Evolutionary conservation across 2,888 invertebrate genomes (phyloP), one percentile per base, ranked within the genome.

Genomic region (Ormyrus rosae): DNA sequence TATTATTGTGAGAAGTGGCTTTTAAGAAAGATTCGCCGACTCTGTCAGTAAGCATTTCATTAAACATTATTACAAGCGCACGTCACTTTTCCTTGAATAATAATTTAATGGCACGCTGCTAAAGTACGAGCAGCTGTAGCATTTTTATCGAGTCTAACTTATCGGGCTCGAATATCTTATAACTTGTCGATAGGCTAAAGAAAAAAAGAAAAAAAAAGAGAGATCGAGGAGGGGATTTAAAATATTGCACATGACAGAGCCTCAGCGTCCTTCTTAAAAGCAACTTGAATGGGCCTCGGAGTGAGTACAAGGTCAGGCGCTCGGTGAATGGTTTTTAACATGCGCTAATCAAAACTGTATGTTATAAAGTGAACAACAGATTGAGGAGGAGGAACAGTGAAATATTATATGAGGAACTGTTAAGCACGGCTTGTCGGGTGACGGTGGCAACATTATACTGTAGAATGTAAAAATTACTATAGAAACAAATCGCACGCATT

Each of bases 351-450:
- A 72, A 63, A 68, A 72, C 56, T 51, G 72, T 73, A 56, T 45
- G 48, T 61, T 19, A 77, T 19, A 6, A 51, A 45, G 48, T 10
- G 34, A 65, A 13, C 9, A 50, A 60, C 70, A 60, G 70, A 45
- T 34, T 64, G 68, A 69, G 53, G 46, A 65, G 48, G 45, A 73
- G 7, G 55, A 55, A 65, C 70, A 50, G 55, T 58, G 70, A 74
- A 80, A 65, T 68, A 70, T 19, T 1, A 74, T 71, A 71, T 45
- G 34, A 74, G 46, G 55, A 56, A 71, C 48, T 72, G 82, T 87
- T 86, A 86, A 87, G 89, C 89, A 89, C 89, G 88, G 89, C 88
- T 90, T 89, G 85, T 86, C 69, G 69, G 88, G 89, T 89, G 89
- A 88, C 87, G 89, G 89, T 89, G 87, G 86, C 83, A 83, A 83